Evolutionary conservation across 2,888 invertebrate genomes (phyloP).

Genomic region (Adela reaumurella): DNA sequence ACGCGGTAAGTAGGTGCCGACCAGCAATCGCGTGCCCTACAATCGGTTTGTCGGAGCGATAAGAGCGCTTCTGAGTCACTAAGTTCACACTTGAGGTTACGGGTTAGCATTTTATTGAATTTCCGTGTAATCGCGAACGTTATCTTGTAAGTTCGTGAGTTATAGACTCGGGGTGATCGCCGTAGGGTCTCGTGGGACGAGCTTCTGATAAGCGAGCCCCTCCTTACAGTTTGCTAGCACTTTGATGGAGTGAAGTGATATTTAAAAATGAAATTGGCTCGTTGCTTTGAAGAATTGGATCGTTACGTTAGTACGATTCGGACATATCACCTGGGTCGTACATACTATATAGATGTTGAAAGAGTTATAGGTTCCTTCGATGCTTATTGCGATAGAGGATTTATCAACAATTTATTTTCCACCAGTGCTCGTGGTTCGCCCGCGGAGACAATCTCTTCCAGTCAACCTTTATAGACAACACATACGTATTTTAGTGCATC

Average conservation of each 20-base stretch:
- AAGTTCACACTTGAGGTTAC: not conserved
- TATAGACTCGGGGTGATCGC: not conserved
- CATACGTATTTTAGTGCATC: too few relatives aligned
- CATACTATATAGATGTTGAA: too few relatives aligned
- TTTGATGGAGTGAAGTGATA: not conserved
- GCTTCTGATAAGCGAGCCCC: not conserved
- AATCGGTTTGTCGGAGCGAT: not conserved
- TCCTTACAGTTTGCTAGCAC: not conserved
- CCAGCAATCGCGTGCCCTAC: not conserved
- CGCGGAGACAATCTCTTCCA: too few relatives aligned
- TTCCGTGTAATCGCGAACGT: not conserved
- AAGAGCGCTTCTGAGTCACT: not conserved
- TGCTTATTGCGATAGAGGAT: too few relatives aligned
- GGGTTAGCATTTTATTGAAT: not conserved
- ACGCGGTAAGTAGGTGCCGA: not conserved
- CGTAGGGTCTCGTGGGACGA: not conserved
- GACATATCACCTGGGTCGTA: too few relatives aligned
- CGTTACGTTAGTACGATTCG: not conserved
- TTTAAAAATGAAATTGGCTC: not conserved
- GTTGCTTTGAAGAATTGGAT: not conserved
- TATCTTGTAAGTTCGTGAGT: not conserved
- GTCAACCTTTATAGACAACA: too few relatives aligned
- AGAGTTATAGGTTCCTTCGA: too few relatives aligned
- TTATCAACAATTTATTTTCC: too few relatives aligned
- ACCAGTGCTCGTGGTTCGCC: too few relatives aligned